Conservation (phyloP, 2,113 vertebrate genomes). For the Hippolais icterina region DNA sequence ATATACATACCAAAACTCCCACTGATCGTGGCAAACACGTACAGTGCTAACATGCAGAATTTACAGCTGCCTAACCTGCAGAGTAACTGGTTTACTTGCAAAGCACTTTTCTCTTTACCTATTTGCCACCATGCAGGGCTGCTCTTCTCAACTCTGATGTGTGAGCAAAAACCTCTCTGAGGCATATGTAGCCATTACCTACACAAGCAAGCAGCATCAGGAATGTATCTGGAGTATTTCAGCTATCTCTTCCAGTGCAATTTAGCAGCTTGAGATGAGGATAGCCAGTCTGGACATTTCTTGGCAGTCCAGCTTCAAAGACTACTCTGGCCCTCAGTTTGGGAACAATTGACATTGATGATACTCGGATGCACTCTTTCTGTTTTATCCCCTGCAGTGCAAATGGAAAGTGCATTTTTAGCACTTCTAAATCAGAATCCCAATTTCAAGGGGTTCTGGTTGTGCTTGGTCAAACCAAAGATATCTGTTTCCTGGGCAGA, state of each 20-base stretch:
- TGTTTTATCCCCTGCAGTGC: not conserved
- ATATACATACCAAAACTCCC: not conserved
- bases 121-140: not conserved
- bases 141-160: not conserved
- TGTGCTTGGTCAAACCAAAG: not conserved
- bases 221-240: not conserved
- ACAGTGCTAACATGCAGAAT: not conserved
- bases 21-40: not conserved
- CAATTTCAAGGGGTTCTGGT: not conserved
- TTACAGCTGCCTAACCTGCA: not conserved
- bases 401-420: not conserved
- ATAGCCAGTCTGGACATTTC: not conserved
- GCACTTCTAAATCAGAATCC: not conserved
- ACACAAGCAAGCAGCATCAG: not conserved
- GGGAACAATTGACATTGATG: not conserved
- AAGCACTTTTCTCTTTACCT: not conserved
- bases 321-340: not conserved
- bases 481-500: not conserved
- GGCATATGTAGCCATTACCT: not conserved
- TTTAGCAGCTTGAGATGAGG: conserved; percentile 14
- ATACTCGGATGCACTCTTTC: not conserved
- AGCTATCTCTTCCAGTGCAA: not conserved
- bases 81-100: not conserved
- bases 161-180: not conserved
- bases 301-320: not conserved